Base-by-base conservation (phyloP, 1,140 invertebrate species). In the Cherax destructor region DNA sequence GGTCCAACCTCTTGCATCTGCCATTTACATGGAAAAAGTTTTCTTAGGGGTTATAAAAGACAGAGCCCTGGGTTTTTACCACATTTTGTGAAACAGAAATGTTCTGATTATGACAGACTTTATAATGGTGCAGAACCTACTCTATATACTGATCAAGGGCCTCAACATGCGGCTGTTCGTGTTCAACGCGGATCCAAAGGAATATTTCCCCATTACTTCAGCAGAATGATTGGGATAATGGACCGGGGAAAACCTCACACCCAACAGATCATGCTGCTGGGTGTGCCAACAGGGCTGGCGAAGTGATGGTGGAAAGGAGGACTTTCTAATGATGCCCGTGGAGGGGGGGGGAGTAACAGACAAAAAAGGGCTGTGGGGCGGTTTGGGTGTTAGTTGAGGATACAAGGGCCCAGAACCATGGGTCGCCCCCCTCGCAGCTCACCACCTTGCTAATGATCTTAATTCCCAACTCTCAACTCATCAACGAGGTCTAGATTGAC, bases 101-200 rank as follows among this genome's bases (percentile, higher is more conserved):
- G 80, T 99, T 98, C 95, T 98, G 78, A 94, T 99, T 3, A 96
- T 97, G 79, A 98, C 98, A 0, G 97, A 98, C 93, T 96, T 98
- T n/a, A 95, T 83, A 94, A 94, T 79, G 94, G 94, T 50, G 94
- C 93, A 93, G 93, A 80, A 86, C 93, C 47, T 95, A 96, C 97
- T 90, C 98, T 99, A 94, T 99, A 97, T 93, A 98, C 98, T 0
- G 99, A 99, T 95, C 96, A 98, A 88, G 99, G 99, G 94, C 98
- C 98, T 0, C 98, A 99, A 93, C 98, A 99, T 94, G 98, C 98
- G 95, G 95, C 97, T 24, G 95, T 96, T 0, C 97, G 97, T 93
- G 96, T 97, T 1, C 96, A 96, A 65, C 95, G 96, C 83, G 96
- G 0, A 96, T 98, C 30, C 97, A 98, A 94, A 97, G 97, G 3